Base-by-base conservation (phyloP, 1,140 invertebrate species). In the Helicoverpa armigera region DNA sequence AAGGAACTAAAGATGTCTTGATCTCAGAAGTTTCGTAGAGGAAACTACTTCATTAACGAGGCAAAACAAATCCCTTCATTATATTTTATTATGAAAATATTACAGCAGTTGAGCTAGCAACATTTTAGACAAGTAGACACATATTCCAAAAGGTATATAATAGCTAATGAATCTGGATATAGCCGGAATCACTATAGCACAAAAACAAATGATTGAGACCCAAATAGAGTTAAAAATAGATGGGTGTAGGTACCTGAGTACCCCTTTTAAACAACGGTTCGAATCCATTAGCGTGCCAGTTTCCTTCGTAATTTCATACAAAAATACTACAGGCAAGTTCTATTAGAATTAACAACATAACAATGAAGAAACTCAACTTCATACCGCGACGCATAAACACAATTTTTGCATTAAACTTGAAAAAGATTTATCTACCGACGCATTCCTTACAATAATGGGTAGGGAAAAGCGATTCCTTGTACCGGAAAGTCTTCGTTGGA, bases 381-480 rank as follows among this genome's bases (percentile, higher is more conserved):
- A 16, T 72, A 10, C 29, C 51, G 10, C 43, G 48, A 54, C 67
- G 53, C 69, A 73, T 81, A 82, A 82, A 83, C 83, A 84, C 73
- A 80, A 82, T 82, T 84, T 86, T 82, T 82, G 70, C 83, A 86
- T 86, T 83, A 82, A 84, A 86, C 76, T 84, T 83, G 75, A 70
- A 82, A 85, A 80, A 86, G 79, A 86, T 86, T 84, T 81, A 82
- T 82, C 79, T 85, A 53, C 65, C 16, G 53, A 81, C 65, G 79
- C 65, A 79, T 78, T 74, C 63, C 29, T 54, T 13, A 81, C 63
- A 81, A 80, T 79, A 81, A 81, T 76, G 83, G 80, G 51, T 76
- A 81, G 73, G 76, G 80, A 85, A 85, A 85, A 83, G 80, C 75
- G 76, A 81, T 80, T 77, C 80, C 80, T 80, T 75, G 77, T 85